These are phyloP conservation scores for Agriotes lineatus DNA, from an alignment of 2,888 invertebrate genomes.

Conservation along the genomic window DNA sequence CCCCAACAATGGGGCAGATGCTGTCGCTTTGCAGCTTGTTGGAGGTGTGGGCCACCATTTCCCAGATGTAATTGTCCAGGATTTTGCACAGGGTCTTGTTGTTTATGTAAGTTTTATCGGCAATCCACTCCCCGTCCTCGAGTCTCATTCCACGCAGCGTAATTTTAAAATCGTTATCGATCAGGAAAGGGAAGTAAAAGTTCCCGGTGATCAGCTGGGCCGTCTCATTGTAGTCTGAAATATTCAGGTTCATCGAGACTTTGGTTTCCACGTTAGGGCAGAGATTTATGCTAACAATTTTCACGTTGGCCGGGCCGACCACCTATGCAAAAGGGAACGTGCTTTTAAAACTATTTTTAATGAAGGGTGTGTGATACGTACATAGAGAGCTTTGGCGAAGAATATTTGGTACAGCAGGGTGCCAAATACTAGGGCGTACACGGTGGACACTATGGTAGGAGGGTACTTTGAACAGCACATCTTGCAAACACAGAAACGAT, in stretches of 20 bases:
- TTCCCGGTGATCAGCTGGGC: constrained; percentile 42
- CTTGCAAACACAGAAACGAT: constrained; percentile 9
- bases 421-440: background rate
- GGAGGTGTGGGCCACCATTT: constrained; percentile 18
- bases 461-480: constrained; percentile 19
- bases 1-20: constrained; percentile 37
- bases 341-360: no score
- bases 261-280: constrained; percentile 11
- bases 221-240: constrained; percentile 9
- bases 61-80: constrained; percentile 38
- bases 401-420: background rate
- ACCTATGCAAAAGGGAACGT: background rate
- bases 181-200: constrained; percentile 38
- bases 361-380: constrained; percentile 2
- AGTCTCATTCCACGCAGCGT: constrained; percentile 38
- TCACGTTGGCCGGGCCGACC: constrained; percentile 1
- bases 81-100: constrained; percentile 39
- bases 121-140: constrained; percentile 30
- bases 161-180: constrained; percentile 41
- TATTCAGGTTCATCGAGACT: background rate
- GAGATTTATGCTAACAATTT: background rate
- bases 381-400: background rate
- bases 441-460: background rate
- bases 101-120: constrained; percentile 41
- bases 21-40: constrained; percentile 23